A percentile compares a stretch with the other conserved stretches of the same genome.
Conservation (phyloP, 2,888 invertebrate genomes). For the Zhuqinia jingwanae region DNA sequence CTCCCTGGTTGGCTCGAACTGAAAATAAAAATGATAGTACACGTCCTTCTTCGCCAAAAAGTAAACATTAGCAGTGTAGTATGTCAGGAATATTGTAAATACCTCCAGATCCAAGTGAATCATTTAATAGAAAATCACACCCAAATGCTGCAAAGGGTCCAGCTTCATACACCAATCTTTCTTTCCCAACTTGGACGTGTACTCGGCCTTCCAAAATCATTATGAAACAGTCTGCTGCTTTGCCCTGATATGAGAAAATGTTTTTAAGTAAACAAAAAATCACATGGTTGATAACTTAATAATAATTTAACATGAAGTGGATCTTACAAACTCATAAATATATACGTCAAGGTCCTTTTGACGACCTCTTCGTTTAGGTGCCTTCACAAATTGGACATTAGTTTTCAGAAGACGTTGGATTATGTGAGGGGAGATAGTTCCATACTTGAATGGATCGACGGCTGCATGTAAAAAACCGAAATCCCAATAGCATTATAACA, state of each 20-base stretch:
- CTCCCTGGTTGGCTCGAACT: background rate
- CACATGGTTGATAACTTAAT: background rate
- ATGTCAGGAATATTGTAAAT: background rate
- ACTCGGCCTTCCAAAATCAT: constrained; percentile 97
- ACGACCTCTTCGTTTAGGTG: constrained; percentile 80
- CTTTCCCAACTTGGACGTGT: constrained; percentile 95
- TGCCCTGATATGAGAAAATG: constrained; percentile 80
- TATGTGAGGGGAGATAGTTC: constrained; percentile 92
- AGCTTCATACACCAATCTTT: constrained; percentile 95
- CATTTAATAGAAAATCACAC: constrained; percentile 83
- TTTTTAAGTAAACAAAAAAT: background rate
- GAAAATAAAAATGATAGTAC: background rate
- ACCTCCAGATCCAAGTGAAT: constrained; percentile 41
- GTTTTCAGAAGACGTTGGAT: constrained; percentile 94
- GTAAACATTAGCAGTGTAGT: background rate
- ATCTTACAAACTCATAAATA: constrained; percentile 73
- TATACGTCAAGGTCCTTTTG: constrained; percentile 55
- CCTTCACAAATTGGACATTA: constrained; percentile 92
- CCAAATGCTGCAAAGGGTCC: constrained; percentile 99
- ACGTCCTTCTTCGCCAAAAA: background rate
- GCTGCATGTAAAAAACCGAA: constrained; percentile 83
- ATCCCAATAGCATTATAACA: background rate
- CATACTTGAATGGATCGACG: constrained; percentile 93
- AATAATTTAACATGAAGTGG: background rate
- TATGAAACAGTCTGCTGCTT: constrained; percentile 92